Conservation (phyloP, 2,113 vertebrate species). For the Ictalurus furcatus region DNA sequence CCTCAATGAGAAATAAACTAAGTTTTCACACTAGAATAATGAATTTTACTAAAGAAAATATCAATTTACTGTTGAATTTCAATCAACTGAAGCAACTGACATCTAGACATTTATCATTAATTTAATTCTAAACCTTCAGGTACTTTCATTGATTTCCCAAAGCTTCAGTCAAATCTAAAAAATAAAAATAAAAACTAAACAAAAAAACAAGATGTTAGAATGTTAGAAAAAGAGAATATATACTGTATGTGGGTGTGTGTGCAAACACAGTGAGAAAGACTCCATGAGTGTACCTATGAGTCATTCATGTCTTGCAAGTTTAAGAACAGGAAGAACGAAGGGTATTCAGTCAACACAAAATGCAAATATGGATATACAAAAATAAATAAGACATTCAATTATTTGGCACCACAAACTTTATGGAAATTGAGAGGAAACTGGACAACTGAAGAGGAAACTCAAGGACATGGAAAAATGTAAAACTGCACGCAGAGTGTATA, state of each 20-base stretch:
- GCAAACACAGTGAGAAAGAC: not conserved
- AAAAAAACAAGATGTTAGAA: not conserved
- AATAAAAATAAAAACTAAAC: no score
- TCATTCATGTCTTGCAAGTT: slow-evolving; percentile 21
- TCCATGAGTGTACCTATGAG: not conserved
- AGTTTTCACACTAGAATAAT: no score
- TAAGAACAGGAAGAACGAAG: not conserved
- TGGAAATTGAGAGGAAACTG: not conserved
- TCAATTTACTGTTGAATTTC: not conserved
- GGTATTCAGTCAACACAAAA: not conserved
- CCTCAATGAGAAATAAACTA: no score
- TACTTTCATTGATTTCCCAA: not conserved
- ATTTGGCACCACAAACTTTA: not conserved
- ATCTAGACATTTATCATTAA: not conserved
- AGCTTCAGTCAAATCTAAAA: not conserved
- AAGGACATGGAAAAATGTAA: not conserved
- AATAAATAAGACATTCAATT: not conserved
- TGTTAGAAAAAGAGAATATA: not conserved
- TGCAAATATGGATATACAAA: not conserved
- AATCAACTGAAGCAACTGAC: not conserved
- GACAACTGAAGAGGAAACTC: not conserved
- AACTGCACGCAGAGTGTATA: not conserved
- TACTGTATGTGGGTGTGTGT: not conserved
- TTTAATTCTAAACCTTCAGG: not conserved
- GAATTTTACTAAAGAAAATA: no score